phyloP scores from a whole-genome alignment of 2,797 vertebrate species.

The Crocidura indochinensis region DNA sequence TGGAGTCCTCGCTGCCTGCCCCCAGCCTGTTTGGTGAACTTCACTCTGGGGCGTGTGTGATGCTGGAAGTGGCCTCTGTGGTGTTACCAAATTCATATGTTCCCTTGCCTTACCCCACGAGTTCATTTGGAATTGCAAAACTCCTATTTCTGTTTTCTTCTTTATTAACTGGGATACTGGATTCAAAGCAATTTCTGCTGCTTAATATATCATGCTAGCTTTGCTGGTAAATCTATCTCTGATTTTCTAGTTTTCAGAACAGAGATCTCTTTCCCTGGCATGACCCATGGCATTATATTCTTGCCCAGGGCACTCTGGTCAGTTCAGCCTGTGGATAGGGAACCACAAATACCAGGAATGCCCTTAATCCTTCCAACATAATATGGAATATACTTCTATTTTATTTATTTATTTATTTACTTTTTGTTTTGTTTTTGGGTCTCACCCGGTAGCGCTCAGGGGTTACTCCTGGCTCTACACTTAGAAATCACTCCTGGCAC shows the following conservation, averaged over 20 bases:
- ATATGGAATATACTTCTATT: no score
- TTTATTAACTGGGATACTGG: not conserved
- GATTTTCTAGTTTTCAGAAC: slow-evolving; percentile 4
- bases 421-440: no score
- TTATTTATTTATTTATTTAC: no score
- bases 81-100: not conserved
- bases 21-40: not conserved
- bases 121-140: not conserved
- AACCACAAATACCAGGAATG: no score
- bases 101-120: not conserved
- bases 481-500: no score
- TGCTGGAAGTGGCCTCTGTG: not conserved
- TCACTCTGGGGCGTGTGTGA: not conserved
- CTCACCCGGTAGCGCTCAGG: no score
- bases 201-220: not conserved
- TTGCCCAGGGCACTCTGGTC: not conserved
- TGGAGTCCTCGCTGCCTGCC: not conserved
- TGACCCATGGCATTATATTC: not conserved
- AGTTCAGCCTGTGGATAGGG: not conserved
- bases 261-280: not conserved
- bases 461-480: no score
- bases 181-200: not conserved
- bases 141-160: not conserved
- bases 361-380: no score
- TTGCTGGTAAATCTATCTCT: not conserved